Conservation (phyloP, 2,797 vertebrate species). For the Garrulus glandarius region DNA sequence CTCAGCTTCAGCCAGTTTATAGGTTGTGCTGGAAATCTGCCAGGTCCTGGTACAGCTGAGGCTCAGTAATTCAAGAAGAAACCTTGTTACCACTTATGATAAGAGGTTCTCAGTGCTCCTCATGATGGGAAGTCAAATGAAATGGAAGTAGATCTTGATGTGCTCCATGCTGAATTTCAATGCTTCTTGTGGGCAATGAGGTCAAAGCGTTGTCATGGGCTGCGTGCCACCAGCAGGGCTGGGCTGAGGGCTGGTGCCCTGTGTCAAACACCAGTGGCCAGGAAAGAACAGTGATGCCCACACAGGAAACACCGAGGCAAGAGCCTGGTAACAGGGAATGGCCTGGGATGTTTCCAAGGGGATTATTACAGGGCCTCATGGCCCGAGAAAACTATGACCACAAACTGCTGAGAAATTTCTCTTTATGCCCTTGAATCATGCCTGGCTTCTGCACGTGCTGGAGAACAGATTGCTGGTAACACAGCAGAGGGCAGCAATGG, state of each 20-base stretch:
- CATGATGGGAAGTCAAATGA: constrained; percentile 19
- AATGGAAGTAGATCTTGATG: not conserved
- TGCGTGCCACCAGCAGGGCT: fast-evolving
- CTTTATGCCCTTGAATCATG: not conserved
- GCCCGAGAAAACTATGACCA: not conserved
- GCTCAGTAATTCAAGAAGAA: constrained; percentile 38
- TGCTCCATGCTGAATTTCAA: not conserved
- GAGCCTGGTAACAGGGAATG: not conserved
- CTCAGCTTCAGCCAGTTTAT: constrained; percentile 30
- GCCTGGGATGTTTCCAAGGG: not conserved
- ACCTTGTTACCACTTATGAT: not conserved
- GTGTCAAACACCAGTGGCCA: not conserved
- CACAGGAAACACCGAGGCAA: not conserved
- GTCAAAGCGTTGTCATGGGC: not conserved
- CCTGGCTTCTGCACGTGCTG: not conserved
- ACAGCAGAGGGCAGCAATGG: constrained; percentile 35
- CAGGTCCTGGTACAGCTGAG: not conserved
- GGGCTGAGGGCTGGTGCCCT: not conserved
- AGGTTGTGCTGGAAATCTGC: constrained; percentile 29
- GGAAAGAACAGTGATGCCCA: not conserved
- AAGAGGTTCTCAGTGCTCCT: constrained; percentile 16
- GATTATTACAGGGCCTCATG: not conserved
- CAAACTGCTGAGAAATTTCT: not conserved
- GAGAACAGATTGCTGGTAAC: constrained; percentile 13
- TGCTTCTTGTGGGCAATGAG: not conserved